Evolutionary conservation across 2,797 vertebrate species (phyloP), one percentile per base, ranked within the genome.

Genomic region (Tauraco hartlaubi): DNA sequence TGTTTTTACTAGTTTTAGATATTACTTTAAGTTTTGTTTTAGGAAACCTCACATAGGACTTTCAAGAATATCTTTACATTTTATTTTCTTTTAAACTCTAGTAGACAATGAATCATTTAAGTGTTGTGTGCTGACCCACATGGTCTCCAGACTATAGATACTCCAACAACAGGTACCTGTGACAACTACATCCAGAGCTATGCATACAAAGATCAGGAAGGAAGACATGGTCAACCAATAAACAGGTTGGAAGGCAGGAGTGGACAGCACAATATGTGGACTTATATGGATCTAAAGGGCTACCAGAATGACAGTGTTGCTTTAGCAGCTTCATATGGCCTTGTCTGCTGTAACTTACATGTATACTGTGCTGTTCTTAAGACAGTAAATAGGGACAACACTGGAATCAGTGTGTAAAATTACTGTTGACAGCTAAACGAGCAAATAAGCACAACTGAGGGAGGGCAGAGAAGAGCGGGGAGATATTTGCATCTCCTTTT

Each of bases 391-490:
- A 72, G 14, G 13, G 28, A 68, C 23, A 85, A 62, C 43, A 44
- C 7, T 1, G 44, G 33, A 73, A 77, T 10, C 26, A 56, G 23
- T 15, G 11, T 17, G 19, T 55, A 62, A 52, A 75, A 25, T 46
- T 33, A 51, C 31, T 49, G 11, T n/a, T 82, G 37, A 76, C 55
- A 94, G 35, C 56, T 91, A 83, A 90, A 37, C 10, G 31, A 81
- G 48, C 20, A 61, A 74, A 64, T 12, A 84, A 52, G 28, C 14
- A 25, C 18, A 67, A 22, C 7, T 28, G 10, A 2, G 6, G 3
- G 3, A 1, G 3, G 2, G 6, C 39, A 41, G 39, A 13, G 5
- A 10, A 21, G 4, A 55, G 3, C 14, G 6, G 12, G 35, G 11
- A 85, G 37, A 52, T 71, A 54, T 20, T 79, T 85, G 20, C 61